Conservation (phyloP, 2,113 vertebrate genomes). For the Pluvianellus socialis region DNA sequence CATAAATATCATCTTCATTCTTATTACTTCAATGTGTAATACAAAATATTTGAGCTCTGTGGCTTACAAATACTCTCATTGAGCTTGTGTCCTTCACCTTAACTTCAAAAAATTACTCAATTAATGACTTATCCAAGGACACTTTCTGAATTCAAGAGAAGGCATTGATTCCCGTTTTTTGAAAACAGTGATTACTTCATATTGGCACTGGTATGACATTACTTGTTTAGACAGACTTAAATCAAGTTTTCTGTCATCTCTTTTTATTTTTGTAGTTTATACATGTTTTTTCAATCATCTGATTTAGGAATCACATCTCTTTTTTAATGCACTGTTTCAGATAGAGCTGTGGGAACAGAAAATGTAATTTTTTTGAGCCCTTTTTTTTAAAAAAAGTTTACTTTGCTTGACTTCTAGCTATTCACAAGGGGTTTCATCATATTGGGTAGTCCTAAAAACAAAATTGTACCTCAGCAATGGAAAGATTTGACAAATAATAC, state of each 20-base stretch:
- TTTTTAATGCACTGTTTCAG: not conserved
- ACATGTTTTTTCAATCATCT: not conserved
- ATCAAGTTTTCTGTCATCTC: not conserved
- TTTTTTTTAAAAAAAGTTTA: not conserved
- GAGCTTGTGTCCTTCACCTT: not conserved
- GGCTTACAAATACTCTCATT: not conserved
- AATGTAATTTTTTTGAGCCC: not conserved
- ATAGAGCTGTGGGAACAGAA: not conserved
- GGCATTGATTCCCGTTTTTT: not conserved
- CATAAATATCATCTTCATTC: not conserved
- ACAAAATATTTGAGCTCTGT: not conserved
- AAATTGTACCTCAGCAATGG: not conserved
- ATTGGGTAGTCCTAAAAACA: not conserved
- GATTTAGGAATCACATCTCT: not conserved
- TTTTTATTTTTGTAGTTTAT: slow-evolving; percentile 27
- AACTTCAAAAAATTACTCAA: not conserved
- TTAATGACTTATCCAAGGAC: not conserved
- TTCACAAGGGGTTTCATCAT: not conserved
- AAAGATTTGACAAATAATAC: not conserved
- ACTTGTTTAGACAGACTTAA: not conserved
- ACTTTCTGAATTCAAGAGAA: slow-evolving; percentile 12
- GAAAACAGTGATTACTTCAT: slow-evolving; percentile 19
- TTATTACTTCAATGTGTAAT: not conserved
- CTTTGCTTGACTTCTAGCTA: not conserved
- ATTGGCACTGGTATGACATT: not conserved